phyloP scores from a whole-genome alignment of 2,797 vertebrate genomes.

The Cottoperca gobio region DNA sequence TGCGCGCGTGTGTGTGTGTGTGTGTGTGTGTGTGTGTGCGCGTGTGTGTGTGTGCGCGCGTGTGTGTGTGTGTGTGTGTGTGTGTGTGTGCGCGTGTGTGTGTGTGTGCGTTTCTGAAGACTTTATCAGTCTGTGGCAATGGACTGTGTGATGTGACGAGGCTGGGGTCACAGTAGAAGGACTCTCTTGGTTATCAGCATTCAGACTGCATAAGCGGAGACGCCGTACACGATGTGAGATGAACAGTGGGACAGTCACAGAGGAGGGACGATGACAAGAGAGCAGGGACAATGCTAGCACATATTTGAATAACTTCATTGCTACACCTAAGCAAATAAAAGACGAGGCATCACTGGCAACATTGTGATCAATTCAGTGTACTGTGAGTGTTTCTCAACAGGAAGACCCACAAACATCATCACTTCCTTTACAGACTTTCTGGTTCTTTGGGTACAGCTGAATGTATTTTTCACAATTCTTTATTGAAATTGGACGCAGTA shows the following conservation, averaged over 20 bases:
- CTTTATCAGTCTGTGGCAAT: constrained; percentile 66
- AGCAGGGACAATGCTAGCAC: background rate
- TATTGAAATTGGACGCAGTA: too few relatives aligned
- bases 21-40: constrained; percentile 59
- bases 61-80: constrained; percentile 56
- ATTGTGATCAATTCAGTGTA: background rate
- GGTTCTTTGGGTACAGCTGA: background rate
- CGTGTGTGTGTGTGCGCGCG: background rate
- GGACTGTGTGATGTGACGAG: constrained; percentile 54
- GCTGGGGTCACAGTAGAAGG: constrained; percentile 56
- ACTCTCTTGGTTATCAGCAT: constrained; percentile 47
- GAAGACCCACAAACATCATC: background rate
- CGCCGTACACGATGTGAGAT: constrained; percentile 29
- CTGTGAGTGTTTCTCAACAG: background rate
- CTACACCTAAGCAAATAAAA: background rate
- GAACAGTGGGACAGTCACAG: constrained; percentile 2
- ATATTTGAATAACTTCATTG: background rate
- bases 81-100: background rate
- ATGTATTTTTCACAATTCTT: background rate
- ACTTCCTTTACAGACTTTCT: background rate
- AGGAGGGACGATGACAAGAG: background rate
- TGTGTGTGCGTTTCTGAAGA: background rate
- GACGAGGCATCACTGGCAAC: background rate
- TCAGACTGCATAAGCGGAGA: constrained; percentile 52
- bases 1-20: background rate